Evolutionary conservation across 2,797 vertebrate species (phyloP).

Genomic region (Champsocephalus esox): DNA sequence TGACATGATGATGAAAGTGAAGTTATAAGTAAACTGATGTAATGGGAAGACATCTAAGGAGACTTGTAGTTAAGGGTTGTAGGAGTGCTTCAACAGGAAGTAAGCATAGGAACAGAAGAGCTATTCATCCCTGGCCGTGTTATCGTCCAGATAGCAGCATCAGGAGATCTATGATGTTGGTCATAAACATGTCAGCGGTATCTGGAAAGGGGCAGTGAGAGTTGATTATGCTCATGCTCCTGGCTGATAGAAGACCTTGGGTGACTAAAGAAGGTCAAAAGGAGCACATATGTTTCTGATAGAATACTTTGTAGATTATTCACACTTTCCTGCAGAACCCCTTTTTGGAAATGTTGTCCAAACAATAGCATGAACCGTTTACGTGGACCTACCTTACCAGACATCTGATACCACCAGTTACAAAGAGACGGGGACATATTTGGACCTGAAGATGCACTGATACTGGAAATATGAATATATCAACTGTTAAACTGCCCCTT

Average conservation of each 20-base stretch:
- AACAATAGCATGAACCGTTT: too few relatives aligned
- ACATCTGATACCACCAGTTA: too few relatives aligned
- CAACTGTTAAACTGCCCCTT: neutral
- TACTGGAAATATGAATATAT: neutral
- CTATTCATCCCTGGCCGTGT: conserved; percentile 1
- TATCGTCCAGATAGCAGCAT: conserved; percentile 22
- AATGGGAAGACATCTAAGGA: neutral
- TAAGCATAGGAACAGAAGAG: neutral
- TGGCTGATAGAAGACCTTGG: neutral
- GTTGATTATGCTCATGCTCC: neutral
- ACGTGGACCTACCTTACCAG: too few relatives aligned
- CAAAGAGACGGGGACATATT: neutral
- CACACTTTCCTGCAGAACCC: too few relatives aligned
- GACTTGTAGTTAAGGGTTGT: neutral
- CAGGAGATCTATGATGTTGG: neutral
- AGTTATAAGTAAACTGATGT: neutral
- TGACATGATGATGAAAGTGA: neutral
- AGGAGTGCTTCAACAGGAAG: neutral
- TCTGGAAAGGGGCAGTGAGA: neutral
- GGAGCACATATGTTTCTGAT: neutral
- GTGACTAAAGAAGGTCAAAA: neutral
- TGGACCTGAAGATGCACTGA: neutral
- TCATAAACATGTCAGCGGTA: conserved; percentile 35
- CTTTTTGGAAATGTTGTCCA: too few relatives aligned
- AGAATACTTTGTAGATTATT: neutral